Percentiles rank a stretch among this genome's conserved stretches.
Conservation (phyloP, 2,113 vertebrate species). For the Macquaria ambigua region DNA sequence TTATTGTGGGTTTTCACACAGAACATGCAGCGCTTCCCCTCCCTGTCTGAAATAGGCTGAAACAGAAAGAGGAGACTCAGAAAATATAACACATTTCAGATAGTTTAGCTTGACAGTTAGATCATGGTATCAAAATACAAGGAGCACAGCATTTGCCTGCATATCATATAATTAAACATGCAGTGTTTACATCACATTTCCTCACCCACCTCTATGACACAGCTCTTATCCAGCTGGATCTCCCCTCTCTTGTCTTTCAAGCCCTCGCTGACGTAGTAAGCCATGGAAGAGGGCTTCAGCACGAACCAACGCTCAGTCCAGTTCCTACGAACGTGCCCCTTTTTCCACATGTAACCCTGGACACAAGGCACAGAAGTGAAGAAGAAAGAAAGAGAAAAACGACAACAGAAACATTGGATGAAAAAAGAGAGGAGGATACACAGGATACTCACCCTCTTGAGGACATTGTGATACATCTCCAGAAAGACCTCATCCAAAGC, state of each 20-base stretch:
- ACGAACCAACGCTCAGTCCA: conserved; percentile 90
- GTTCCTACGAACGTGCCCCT: conserved; percentile 85
- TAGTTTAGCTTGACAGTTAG: not conserved
- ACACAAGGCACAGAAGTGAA: conserved; percentile 1
- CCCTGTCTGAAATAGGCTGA: conserved; percentile 84
- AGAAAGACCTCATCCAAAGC: conserved; percentile 84
- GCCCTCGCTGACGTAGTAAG: conserved; percentile 84
- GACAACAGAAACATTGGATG: not conserved
- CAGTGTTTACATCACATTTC: conserved; percentile 11
- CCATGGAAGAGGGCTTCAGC: conserved; percentile 79
- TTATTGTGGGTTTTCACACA: conserved; percentile 84
- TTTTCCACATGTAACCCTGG: conserved; percentile 89
- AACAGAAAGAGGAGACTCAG: conserved; percentile 13
- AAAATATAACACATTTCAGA: not conserved
- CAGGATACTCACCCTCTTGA: conserved; percentile 81
- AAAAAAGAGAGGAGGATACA: too few relatives aligned
- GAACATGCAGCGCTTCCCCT: conserved; percentile 86
- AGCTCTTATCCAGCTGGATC: conserved; percentile 82
- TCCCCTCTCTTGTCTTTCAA: conserved; percentile 86
- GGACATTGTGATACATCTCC: conserved; percentile 87
- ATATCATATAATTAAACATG: not conserved
- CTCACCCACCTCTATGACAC: conserved; percentile 81
- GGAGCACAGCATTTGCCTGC: not conserved
- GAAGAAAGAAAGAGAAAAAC: not conserved
- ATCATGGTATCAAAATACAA: not conserved